These are phyloP conservation scores for Pelobates fuscus DNA, from an alignment of 2,113 vertebrate species.

Conservation along the genomic window DNA sequence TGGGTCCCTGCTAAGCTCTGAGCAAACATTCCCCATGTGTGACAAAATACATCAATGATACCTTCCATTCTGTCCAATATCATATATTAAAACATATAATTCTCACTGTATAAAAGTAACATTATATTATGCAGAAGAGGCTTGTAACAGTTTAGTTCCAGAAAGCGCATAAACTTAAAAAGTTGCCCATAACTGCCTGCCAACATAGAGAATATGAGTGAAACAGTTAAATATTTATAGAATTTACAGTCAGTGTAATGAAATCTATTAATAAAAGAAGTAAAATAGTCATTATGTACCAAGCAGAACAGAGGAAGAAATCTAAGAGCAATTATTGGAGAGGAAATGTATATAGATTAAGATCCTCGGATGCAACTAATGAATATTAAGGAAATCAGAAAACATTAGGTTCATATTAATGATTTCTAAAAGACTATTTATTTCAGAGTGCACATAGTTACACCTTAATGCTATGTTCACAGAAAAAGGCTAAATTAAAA, in stretches of 20 bases:
- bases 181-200: not conserved
- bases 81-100: too few species aligned
- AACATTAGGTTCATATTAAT: conserved; percentile 38
- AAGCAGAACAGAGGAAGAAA: conserved; percentile 24
- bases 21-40: too few species aligned
- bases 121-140: too few species aligned
- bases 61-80: too few species aligned
- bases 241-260: conserved; percentile 24
- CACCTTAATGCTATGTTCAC: not conserved
- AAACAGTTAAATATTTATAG: conserved; percentile 3
- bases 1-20: too few species aligned
- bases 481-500: too few species aligned
- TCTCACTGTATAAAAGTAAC: too few species aligned
- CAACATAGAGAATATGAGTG: not conserved
- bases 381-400: conserved; percentile 43
- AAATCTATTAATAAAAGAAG: conserved; percentile 34
- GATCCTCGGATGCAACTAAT: conserved; percentile 39
- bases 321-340: conserved; percentile 43
- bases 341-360: conserved; percentile 48
- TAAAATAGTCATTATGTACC: conserved; percentile 20
- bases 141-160: too few species aligned
- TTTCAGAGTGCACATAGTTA: conserved; percentile 21
- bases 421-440: conserved; percentile 33
- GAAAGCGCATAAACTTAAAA: too few species aligned
- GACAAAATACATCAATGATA: too few species aligned